Base-by-base conservation (phyloP, 2,888 invertebrate genomes). In the Plagiodera versicolora region DNA sequence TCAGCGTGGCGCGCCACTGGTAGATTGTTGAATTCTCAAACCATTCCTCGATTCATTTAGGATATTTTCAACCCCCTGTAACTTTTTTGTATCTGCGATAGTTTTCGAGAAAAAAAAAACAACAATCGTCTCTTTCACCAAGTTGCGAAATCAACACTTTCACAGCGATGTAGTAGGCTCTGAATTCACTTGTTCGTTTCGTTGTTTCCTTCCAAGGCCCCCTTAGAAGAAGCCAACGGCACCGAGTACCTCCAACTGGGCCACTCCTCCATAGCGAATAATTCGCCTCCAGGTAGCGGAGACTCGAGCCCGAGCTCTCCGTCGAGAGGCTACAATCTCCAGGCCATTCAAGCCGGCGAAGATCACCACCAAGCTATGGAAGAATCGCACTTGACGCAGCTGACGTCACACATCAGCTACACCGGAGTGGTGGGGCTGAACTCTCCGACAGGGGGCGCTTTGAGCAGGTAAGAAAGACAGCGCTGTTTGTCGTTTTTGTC, bases 351-450 rank as follows among this genome's bases (percentile, higher is more conserved):
- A n/a, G 30, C 72, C 4, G 63, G 71, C n/a, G 70, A 70, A 9
- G 74, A 76, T 24, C 75, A 74, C 44, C 72, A 62, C 55, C 64
- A 55, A 50, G 64, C 63, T n/a, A 67, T 73, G 32, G 75, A 73
- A 54, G 69, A 70, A 10, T 73, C 76, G 4, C 78, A 79, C 61
- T 67, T 80, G 8, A 80, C 79, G 2, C 79, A 77, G 56, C 72
- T 80, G 20, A 78, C 79, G 46, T 78, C 72, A 58, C 79, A 80
- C 58, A 79, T 79, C 50, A 78, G 75, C 61, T 79, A 78, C 56
- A 72, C 77, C 6, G 77, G 76, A 10, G 72, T 67, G 35, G 71
- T 68, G 10, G 60, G 64, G 24, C 62, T 68, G 44, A 49, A 62
- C 20, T 63, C 63, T 8, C 61, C 61, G 2, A 56, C 54, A 14